A percentile compares a stretch with the other conserved stretches of the same genome.
Evolutionary conservation across 2,797 vertebrate genomes (phyloP).

Genomic region (Gymnothorax javanicus): DNA sequence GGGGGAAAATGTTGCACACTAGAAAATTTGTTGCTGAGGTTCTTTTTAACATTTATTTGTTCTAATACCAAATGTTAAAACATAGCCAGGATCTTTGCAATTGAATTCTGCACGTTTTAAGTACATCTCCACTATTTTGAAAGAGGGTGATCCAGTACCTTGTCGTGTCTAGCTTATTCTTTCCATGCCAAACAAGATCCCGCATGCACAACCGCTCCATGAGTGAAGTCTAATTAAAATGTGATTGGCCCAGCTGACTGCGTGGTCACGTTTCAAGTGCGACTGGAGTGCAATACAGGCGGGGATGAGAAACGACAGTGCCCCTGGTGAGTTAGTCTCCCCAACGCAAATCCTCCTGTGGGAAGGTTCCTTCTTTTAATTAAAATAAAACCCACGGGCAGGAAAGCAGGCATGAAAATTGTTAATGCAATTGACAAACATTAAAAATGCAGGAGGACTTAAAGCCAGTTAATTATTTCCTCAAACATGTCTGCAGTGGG

Average conservation of each 20-base stretch:
- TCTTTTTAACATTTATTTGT: background rate
- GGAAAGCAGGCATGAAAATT: background rate
- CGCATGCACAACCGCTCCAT: background rate
- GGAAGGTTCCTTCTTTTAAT: background rate
- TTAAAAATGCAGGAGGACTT: slow-evolving; percentile 20
- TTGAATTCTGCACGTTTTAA: background rate
- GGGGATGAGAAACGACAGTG: background rate
- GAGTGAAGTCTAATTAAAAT: background rate
- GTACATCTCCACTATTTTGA: background rate
- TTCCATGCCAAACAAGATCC: background rate
- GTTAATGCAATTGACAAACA: slow-evolving; percentile 6
- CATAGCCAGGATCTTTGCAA: background rate
- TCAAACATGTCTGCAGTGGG: background rate
- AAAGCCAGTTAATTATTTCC: background rate
- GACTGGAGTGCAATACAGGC: background rate
- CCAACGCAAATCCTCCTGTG: background rate
- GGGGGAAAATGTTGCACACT: background rate
- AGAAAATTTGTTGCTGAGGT: background rate
- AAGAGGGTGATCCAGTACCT: background rate
- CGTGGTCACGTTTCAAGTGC: background rate
- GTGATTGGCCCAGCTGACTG: background rate
- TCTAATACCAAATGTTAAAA: no score
- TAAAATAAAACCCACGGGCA: background rate
- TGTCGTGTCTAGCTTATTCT: background rate
- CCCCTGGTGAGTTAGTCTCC: background rate